These are phyloP conservation scores for Semicossyphus pulcher DNA, from an alignment of 2,113 vertebrate species.

Conservation along the genomic window DNA sequence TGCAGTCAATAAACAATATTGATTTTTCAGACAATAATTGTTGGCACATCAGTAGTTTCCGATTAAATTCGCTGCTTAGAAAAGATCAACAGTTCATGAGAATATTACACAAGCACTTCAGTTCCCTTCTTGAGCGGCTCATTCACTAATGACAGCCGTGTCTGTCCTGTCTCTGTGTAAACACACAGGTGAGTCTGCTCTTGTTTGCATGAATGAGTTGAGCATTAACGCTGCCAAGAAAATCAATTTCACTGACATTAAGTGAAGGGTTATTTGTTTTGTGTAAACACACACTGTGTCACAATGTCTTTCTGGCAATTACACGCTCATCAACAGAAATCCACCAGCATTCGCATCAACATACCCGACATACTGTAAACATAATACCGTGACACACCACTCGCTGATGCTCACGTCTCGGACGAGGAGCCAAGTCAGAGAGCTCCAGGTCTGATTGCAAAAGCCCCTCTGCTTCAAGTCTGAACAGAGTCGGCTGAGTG, in stretches of 20 bases:
- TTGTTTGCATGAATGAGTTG: conserved; percentile 8
- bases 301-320: not conserved
- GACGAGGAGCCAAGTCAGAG: conserved; percentile 6
- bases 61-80: not conserved
- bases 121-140: not conserved
- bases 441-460: conserved; percentile 44
- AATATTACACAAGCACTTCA: not conserved
- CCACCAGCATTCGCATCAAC: not conserved
- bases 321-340: not conserved
- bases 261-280: conserved; percentile 20
- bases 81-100: not conserved
- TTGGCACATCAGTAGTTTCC: not conserved
- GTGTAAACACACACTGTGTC: conserved; percentile 3
- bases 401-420: conserved; percentile 9
- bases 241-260: conserved; percentile 7
- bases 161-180: not conserved
- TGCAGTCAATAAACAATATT: not conserved
- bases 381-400: not conserved
- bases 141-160: not conserved
- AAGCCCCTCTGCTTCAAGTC: conserved; percentile 59
- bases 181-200: conserved; percentile 40
- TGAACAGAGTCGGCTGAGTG: conserved; percentile 50
- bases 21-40: too few relatives aligned
- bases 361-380: not conserved
- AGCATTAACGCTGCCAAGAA: conserved; percentile 1